phyloP scores from a whole-genome alignment of 1,140 invertebrate species.

The Aplysia californica region DNA sequence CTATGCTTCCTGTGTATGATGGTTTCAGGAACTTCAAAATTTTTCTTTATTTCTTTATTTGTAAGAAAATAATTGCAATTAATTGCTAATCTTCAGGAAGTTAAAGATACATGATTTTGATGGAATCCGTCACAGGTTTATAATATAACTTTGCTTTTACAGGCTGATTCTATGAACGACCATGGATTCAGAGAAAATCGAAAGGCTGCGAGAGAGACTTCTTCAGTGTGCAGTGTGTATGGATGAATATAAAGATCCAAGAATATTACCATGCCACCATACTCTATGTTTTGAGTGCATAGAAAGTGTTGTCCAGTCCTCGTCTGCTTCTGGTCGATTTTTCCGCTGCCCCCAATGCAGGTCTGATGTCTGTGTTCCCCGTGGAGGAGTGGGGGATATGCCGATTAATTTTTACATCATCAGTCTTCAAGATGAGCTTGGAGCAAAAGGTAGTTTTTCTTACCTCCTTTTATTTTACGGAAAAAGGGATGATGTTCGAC shows the following conservation, averaged over 20 bases:
- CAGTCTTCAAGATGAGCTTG: conserved; percentile 59
- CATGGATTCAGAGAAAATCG: conserved; percentile 56
- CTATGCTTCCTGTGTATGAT: too few species aligned
- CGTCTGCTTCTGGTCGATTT: conserved; percentile 48
- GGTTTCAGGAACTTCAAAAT: too few species aligned
- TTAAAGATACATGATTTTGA: too few species aligned
- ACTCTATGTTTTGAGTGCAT: conserved; percentile 57
- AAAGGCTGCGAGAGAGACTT: conserved; percentile 51
- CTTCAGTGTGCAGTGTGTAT: conserved; percentile 60
- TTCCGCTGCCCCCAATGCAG: conserved; percentile 59
- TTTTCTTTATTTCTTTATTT: too few species aligned
- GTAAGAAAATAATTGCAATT: too few species aligned
- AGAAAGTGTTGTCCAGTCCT: conserved; percentile 45
- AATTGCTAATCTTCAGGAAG: too few species aligned
- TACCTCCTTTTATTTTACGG: too few species aligned
- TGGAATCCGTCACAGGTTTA: too few species aligned
- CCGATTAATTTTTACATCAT: conserved; percentile 61
- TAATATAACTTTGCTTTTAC: too few species aligned
- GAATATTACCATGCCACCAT: conserved; percentile 59
- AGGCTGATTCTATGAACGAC: too few species aligned
- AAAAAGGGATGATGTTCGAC: too few species aligned
- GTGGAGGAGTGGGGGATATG: conserved; percentile 53
- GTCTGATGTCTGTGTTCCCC: conserved; percentile 53
- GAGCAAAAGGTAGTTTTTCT: conserved; percentile 36
- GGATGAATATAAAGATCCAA: conserved; percentile 59